Evolutionary conservation across 2,888 invertebrate genomes (phyloP).

Genomic region (Zygaena filipendulae): DNA sequence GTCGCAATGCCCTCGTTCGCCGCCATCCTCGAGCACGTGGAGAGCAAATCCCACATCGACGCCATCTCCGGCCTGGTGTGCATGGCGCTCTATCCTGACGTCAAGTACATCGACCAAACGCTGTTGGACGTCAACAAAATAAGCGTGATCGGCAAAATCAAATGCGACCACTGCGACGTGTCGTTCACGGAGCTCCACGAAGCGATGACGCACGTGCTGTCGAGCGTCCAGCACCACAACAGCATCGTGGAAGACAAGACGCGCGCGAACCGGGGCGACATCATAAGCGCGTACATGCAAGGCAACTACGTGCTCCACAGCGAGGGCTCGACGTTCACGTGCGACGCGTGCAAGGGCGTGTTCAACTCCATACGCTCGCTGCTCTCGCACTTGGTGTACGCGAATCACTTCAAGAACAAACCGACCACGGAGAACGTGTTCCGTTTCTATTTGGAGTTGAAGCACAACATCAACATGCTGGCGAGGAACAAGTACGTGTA

Average conservation of each 20-base stretch:
- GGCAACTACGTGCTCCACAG: slow-evolving; percentile 46
- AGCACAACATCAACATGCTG: slow-evolving; percentile 54
- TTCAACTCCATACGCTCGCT: slow-evolving; percentile 49
- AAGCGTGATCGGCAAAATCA: slow-evolving; percentile 20
- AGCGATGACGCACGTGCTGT: slow-evolving; percentile 36
- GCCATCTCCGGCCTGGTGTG: slow-evolving; percentile 40
- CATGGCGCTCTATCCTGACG: slow-evolving; percentile 35
- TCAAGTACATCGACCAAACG: slow-evolving; percentile 26
- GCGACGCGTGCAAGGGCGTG: slow-evolving; percentile 35
- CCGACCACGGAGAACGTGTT: slow-evolving; percentile 46
- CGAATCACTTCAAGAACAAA: slow-evolving; percentile 41
- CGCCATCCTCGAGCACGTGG: slow-evolving; percentile 52
- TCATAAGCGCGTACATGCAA: slow-evolving; percentile 53
- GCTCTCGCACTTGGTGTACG: slow-evolving; percentile 44
- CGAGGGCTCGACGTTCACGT: slow-evolving; percentile 43
- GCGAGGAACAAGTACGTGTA: slow-evolving; percentile 51
- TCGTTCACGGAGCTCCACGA: slow-evolving; percentile 29
- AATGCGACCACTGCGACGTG: slow-evolving; percentile 37
- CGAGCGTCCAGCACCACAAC: slow-evolving; percentile 40
- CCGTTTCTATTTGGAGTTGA: slow-evolving; percentile 54
- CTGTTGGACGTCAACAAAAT: slow-evolving; percentile 33
- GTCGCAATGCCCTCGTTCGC: slow-evolving; percentile 50
- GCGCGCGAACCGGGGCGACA: slow-evolving; percentile 38
- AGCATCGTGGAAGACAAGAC: slow-evolving; percentile 30
- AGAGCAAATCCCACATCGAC: slow-evolving; percentile 40